These are phyloP conservation scores for Scomberomorus guttatus DNA, from an alignment of 2,797 vertebrate species.

Conservation along the genomic window DNA sequence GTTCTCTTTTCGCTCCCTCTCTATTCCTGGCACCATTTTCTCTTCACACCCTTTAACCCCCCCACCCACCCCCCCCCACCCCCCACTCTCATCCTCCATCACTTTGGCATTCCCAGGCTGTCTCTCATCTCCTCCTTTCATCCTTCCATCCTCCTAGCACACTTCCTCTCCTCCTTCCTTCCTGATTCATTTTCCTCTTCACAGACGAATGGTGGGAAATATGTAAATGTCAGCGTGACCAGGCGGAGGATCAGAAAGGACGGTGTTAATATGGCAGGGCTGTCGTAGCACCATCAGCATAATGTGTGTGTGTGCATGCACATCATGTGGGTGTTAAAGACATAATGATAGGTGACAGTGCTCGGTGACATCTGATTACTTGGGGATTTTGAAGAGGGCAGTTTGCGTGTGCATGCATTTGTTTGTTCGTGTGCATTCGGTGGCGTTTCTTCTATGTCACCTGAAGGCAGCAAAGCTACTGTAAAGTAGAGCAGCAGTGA, in stretches of 20 bases:
- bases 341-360: constrained; percentile 82
- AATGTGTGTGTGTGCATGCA: constrained; percentile 39
- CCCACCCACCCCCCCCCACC: not conserved
- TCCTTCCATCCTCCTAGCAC: constrained; percentile 60
- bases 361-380: constrained; percentile 70
- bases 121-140: constrained; percentile 64
- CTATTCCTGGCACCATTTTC: constrained; percentile 69
- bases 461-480: constrained; percentile 72
- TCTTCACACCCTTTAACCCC: constrained; percentile 71
- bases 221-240: constrained; percentile 78
- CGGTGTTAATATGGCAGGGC: constrained; percentile 72
- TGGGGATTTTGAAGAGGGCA: constrained; percentile 54
- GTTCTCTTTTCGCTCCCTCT: constrained; percentile 58
- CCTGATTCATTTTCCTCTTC: constrained; percentile 70
- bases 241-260: constrained; percentile 68
- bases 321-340: constrained; percentile 69
- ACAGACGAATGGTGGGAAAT: constrained; percentile 69
- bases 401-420: constrained; percentile 42
- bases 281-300: constrained; percentile 63
- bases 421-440: constrained; percentile 45
- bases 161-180: constrained; percentile 53
- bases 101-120: constrained; percentile 71
- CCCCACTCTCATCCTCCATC: constrained; percentile 60
- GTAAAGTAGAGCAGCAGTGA: constrained; percentile 80
- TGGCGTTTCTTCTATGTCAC: constrained; percentile 61